Evolutionary conservation across 2,113 vertebrate species (phyloP).

Genomic region (Chloebia gouldiae): DNA sequence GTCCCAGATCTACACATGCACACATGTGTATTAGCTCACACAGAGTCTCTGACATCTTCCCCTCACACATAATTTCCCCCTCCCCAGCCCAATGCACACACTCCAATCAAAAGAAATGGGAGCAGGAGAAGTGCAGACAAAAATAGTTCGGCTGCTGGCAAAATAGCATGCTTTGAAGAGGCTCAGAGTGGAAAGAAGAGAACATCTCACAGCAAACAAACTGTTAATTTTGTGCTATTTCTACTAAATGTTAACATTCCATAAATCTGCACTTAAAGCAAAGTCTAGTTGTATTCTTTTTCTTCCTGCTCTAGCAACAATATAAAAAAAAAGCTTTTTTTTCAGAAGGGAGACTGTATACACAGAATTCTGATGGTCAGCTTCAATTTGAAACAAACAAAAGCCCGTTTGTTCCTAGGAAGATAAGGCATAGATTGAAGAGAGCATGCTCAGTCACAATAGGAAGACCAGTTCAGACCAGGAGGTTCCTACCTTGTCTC

Average conservation of each 20-base stretch:
- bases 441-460: not conserved
- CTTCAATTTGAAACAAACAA: not conserved
- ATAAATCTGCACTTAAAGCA: not conserved
- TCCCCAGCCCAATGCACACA: not conserved
- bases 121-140: not conserved
- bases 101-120: not conserved
- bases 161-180: not conserved
- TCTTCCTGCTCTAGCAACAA: not conserved
- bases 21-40: accelerated
- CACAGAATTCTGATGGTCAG: not conserved
- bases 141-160: not conserved
- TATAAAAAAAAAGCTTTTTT: not conserved
- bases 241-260: not conserved
- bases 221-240: not conserved
- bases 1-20: not conserved
- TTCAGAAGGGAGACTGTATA: not conserved
- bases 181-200: not conserved
- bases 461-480: not conserved
- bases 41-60: not conserved
- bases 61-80: not conserved
- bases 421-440: not conserved
- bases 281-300: not conserved
- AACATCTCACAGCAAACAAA: not conserved
- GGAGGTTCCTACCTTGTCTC: not conserved
- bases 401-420: not conserved